phyloP scores from a whole-genome alignment of 1,140 invertebrate genomes.

The Rhynchophorus ferrugineus region DNA sequence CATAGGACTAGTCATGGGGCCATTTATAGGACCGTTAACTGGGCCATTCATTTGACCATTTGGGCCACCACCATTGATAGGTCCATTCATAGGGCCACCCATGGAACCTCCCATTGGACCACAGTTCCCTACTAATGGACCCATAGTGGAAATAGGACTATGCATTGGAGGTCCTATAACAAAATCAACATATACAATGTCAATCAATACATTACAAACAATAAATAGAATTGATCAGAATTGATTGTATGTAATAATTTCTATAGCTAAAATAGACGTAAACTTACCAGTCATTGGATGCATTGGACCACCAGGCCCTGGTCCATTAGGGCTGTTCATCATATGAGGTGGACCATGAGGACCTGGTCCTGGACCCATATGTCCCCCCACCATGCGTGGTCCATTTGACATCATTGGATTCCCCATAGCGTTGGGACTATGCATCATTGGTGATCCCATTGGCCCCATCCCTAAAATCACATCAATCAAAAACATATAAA shows the following conservation, averaged over 20 bases:
- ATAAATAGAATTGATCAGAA: background rate
- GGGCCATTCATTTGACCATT: conserved; percentile 36
- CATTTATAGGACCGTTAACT: conserved; percentile 46
- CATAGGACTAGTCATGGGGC: conserved; percentile 31
- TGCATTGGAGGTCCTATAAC: conserved; percentile 37
- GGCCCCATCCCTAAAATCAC: conserved; percentile 29
- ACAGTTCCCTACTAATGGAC: conserved; percentile 55
- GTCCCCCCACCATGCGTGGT: conserved; percentile 32
- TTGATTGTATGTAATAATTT: background rate
- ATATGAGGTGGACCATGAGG: conserved; percentile 36
- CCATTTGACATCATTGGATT: conserved; percentile 39
- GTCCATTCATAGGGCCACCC: conserved; percentile 56
- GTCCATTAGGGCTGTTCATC: conserved; percentile 38
- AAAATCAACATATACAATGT: conserved; percentile 1
- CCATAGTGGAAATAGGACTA: conserved; percentile 62
- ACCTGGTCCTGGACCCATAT: conserved; percentile 25
- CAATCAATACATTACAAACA: background rate
- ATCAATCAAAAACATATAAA: no score
- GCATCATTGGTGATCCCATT: conserved; percentile 53
- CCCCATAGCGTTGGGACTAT: conserved; percentile 39
- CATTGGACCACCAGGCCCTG: conserved; percentile 30
- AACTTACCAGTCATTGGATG: conserved; percentile 21
- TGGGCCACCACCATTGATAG: conserved; percentile 49
- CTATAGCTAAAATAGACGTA: background rate
- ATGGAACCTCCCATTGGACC: conserved; percentile 40